A percentile compares a stretch with the other conserved stretches of the same genome.
These are phyloP conservation scores for Hydriomena furcata DNA, from an alignment of 2,888 invertebrate species.

Conservation along the genomic window DNA sequence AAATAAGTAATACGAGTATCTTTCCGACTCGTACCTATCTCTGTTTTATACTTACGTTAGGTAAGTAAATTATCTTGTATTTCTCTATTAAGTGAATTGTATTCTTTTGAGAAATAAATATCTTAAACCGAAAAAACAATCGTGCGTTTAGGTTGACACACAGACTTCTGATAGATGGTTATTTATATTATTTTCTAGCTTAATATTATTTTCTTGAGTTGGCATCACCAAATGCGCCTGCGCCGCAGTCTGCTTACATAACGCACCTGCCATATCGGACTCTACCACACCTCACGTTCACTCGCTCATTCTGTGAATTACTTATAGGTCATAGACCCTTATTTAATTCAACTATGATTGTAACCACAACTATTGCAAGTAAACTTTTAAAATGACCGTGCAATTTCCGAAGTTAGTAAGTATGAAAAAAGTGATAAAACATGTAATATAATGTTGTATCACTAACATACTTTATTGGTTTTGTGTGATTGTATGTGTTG, in stretches of 20 bases:
- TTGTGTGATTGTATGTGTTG: too few species aligned
- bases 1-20: too few species aligned
- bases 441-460: too few species aligned
- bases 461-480: too few species aligned
- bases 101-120: too few species aligned
- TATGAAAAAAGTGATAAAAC: background rate
- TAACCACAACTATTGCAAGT: conserved; percentile 19
- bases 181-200: background rate
- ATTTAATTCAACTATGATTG: conserved; percentile 63
- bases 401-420: background rate
- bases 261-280: conserved; percentile 82
- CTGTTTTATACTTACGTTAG: too few species aligned
- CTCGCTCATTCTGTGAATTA: conserved; percentile 81
- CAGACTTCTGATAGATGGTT: too few species aligned
- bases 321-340: conserved; percentile 81
- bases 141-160: too few species aligned
- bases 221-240: conserved; percentile 43
- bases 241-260: conserved; percentile 72
- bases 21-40: too few species aligned
- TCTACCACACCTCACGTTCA: conserved; percentile 74
- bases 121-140: too few species aligned
- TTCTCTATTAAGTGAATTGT: too few species aligned
- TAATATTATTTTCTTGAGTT: conserved; percentile 1
- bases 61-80: too few species aligned
- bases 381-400: background rate